Evolutionary conservation across 2,888 invertebrate genomes (phyloP).

Genomic region (Lottia scabra): DNA sequence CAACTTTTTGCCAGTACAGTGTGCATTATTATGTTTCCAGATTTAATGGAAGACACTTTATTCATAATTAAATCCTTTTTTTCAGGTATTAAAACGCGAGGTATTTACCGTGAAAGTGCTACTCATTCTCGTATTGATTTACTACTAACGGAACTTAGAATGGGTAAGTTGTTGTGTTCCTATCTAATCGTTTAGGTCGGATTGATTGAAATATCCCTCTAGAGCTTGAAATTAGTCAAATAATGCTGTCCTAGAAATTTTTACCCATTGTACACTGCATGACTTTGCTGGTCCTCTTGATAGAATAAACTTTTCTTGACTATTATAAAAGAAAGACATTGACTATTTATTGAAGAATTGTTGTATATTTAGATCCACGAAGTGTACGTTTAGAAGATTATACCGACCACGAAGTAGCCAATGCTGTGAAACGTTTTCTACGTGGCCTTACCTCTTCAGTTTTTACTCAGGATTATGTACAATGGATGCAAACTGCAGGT

Average conservation of each 20-base stretch:
- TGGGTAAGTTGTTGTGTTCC: constrained; percentile 69
- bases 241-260: not conserved
- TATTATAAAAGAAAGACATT: too few relatives aligned
- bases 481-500: constrained; percentile 75
- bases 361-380: constrained; percentile 77
- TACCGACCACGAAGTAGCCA: constrained; percentile 89
- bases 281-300: too few relatives aligned
- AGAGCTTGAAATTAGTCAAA: too few relatives aligned
- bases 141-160: constrained; percentile 80
- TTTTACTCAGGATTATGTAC: constrained; percentile 79
- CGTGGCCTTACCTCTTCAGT: constrained; percentile 88
- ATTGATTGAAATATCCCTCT: too few relatives aligned
- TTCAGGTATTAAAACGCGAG: constrained; percentile 72
- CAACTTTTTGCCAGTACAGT: too few relatives aligned
- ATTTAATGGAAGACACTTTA: too few relatives aligned
- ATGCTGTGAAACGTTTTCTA: constrained; percentile 88
- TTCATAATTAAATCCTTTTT: too few relatives aligned
- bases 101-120: constrained; percentile 89
- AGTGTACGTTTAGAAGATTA: constrained; percentile 84
- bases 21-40: not conserved
- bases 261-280: not conserved
- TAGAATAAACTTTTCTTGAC: too few relatives aligned
- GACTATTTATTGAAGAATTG: not conserved
- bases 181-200: too few relatives aligned
- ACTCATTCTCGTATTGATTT: constrained; percentile 81